Evolutionary conservation across 2,113 vertebrate genomes (phyloP).

Genomic region (Oostethus manadensis): DNA sequence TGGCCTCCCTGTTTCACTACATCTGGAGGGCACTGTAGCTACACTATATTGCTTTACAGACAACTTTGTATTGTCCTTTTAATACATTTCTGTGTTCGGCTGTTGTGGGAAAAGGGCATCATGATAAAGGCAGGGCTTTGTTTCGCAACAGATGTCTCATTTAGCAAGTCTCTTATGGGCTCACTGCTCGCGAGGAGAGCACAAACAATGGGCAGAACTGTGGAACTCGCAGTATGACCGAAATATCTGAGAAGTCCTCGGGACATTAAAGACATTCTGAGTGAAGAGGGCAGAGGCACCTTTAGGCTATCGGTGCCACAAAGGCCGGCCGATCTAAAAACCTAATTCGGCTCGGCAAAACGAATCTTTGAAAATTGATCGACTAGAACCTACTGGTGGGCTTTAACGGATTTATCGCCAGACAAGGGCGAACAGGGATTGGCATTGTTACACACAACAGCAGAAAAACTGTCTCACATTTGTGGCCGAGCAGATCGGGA

Average conservation of each 20-base stretch:
- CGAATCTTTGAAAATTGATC: constrained; percentile 59
- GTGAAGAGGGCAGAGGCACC: constrained; percentile 49
- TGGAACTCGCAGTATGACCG: constrained; percentile 38
- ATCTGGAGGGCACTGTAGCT: no score
- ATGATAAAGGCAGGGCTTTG: constrained; percentile 19
- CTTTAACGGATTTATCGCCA: constrained; percentile 42
- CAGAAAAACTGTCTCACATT: constrained; percentile 44
- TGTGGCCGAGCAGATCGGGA: constrained; percentile 23
- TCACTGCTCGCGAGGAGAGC: constrained; percentile 9
- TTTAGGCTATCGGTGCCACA: constrained; percentile 52
- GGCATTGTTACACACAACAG: constrained; percentile 56
- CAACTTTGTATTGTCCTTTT: no score
- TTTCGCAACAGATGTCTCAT: constrained; percentile 41
- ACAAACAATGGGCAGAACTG: constrained; percentile 33
- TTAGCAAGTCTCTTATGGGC: constrained; percentile 30
- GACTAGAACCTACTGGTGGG: constrained; percentile 39
- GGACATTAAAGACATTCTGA: constrained; percentile 35
- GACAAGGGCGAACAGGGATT: constrained; percentile 55
- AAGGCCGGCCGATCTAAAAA: constrained; percentile 49
- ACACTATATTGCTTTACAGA: no score
- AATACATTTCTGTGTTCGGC: not conserved
- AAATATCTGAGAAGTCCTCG: constrained; percentile 28
- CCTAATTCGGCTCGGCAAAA: constrained; percentile 66
- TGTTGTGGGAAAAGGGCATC: not conserved
- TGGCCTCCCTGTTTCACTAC: no score